A percentile compares a stretch with the other conserved stretches of the same genome.
These are phyloP conservation scores for Tortricodes alternella DNA, from an alignment of 2,888 invertebrate genomes.

Conservation along the genomic window DNA sequence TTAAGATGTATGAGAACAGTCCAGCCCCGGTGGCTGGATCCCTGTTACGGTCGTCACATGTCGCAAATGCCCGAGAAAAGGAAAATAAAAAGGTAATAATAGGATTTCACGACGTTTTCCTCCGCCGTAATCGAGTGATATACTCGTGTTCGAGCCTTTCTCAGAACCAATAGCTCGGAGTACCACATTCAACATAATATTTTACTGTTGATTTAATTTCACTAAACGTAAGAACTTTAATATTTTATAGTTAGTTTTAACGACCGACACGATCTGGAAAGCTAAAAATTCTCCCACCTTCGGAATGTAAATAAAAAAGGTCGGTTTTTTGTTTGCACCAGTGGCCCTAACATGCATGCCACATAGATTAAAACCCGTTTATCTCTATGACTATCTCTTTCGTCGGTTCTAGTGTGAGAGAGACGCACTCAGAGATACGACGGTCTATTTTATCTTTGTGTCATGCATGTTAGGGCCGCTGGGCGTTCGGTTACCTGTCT, in stretches of 20 bases:
- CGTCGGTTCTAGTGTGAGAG: no score
- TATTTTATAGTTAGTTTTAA: background rate
- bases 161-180: constrained; percentile 5
- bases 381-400: no score
- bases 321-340: no score
- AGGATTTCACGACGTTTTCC: constrained; percentile 26
- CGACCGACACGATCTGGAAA: no score
- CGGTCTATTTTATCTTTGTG: no score
- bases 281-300: no score
- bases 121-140: constrained; percentile 22
- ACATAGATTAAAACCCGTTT: no score
- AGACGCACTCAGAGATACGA: no score
- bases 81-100: constrained; percentile 30
- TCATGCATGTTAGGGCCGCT: no score
- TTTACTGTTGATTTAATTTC: background rate
- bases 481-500: no score
- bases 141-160: constrained; percentile 4
- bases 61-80: constrained; percentile 25
- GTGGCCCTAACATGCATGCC: no score
- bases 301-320: no score
- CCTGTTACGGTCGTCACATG: constrained; percentile 18
- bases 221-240: background rate
- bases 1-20: constrained; percentile 12
- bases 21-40: background rate
- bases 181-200: constrained; percentile 1